A percentile compares a stretch with the other conserved stretches of the same genome.
Conservation (phyloP, 2,797 vertebrate species). For the Poecilia picta region DNA sequence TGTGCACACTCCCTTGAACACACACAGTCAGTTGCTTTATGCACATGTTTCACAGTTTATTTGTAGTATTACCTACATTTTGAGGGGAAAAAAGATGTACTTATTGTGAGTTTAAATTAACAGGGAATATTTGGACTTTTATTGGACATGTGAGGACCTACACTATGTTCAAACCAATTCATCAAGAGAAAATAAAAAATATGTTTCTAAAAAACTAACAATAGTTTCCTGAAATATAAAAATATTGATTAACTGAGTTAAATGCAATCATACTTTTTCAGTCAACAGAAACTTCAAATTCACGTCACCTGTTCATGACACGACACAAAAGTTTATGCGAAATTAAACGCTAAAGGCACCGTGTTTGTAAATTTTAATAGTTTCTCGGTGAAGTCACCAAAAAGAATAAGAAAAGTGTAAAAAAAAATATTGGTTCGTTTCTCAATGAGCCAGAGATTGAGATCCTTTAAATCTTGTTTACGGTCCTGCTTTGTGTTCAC, state of each 20-base stretch:
- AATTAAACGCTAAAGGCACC: background rate
- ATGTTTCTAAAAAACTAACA: background rate
- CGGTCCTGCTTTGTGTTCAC: slow-evolving; percentile 1
- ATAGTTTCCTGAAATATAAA: background rate
- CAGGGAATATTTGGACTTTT: background rate
- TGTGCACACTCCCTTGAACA: slow-evolving; percentile 20
- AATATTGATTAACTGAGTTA: background rate
- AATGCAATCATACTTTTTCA: background rate
- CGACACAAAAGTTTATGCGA: background rate
- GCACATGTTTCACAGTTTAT: background rate
- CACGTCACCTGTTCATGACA: background rate
- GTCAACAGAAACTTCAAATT: background rate
- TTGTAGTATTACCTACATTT: background rate
- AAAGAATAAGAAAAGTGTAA: background rate
- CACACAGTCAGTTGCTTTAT: background rate
- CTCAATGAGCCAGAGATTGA: slow-evolving; percentile 14
- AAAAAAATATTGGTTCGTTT: background rate
- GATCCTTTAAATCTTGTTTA: background rate
- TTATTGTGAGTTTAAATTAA: background rate
- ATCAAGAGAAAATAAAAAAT: background rate
- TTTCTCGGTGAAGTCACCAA: background rate
- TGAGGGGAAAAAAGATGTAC: background rate
- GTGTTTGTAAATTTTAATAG: background rate
- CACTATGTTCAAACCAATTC: background rate
- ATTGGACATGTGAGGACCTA: background rate